Evolutionary conservation across 1,140 invertebrate species (phyloP), one percentile per base, ranked within the genome.

Genomic region (Bombus affinis): DNA sequence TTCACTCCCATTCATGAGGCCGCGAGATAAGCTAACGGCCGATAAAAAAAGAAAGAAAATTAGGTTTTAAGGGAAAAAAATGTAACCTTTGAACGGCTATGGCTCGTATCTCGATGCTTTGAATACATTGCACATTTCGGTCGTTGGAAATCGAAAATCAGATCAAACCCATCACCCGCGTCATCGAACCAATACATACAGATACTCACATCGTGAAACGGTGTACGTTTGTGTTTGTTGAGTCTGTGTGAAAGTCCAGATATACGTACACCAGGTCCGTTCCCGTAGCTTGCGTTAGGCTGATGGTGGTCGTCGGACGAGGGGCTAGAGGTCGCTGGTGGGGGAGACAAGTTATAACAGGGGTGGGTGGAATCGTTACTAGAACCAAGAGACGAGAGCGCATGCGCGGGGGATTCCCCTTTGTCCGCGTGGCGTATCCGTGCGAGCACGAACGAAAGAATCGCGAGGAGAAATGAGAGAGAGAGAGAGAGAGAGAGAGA

Each of bases 331-430:
- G 81, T 59, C 42, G 75, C 18, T 91, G 77, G 87, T 86, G 92
- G 90, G 92, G 92, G 89, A 93, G 93, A 83, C 87, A 82, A 87
- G 90, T 91, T 89, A 83, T 90, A 90, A 91, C 85, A 87, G 84
- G 85, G 76, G 68, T 74, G 89, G 88, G 86, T 90, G 84, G 94
- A 94, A 95, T 95, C 94, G 94, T 95, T 95, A 95, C 93, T 88
- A 90, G 92, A 86, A 91, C 89, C 91, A 87, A 77, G 89, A 76
- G 85, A 81, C 81, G 79, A 84, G 81, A 59, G 92, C 95, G 95
- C 95, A 95, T 94, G 94, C 94, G 94, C 92, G 42, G 74, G 84
- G 85, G 79, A 90, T 91, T 87, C 91, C 92, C 93, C 94, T 94
- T 95, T 93, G 93, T 91, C 91, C 89, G 70, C 86, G 74, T 85